Conservation (phyloP, 1,140 invertebrate genomes). For the Diploscapter pachys region DNA sequence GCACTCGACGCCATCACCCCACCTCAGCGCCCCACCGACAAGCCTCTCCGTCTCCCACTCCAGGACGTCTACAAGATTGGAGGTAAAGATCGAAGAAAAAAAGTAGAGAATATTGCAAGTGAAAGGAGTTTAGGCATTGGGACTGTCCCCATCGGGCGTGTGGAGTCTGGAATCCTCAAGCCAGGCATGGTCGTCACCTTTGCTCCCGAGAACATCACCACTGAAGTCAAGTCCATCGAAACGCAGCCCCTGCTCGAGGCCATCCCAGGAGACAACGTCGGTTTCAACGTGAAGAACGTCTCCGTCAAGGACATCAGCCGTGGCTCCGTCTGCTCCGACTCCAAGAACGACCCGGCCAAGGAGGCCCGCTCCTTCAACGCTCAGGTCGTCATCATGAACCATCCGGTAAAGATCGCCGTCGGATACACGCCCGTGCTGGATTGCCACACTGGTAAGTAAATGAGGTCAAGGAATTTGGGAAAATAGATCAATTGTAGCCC, state of each 20-base stretch:
- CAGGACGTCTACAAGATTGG: slow-evolving; percentile 99
- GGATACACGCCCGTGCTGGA: slow-evolving; percentile 95
- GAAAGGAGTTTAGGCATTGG: slow-evolving; percentile 69
- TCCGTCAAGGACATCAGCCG: slow-evolving; percentile 39
- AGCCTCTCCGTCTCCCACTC: slow-evolving; percentile 84
- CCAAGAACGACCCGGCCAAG: slow-evolving; percentile 70
- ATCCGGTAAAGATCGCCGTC: slow-evolving; percentile 91
- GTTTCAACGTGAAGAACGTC: slow-evolving; percentile 92
- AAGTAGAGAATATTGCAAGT: too few relatives aligned
- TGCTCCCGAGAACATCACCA: slow-evolving; percentile 85
- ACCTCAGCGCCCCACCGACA: slow-evolving; percentile 87
- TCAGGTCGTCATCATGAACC: slow-evolving; percentile 93
- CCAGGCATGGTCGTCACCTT: slow-evolving; percentile 97
- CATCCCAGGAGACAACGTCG: slow-evolving; percentile 86
- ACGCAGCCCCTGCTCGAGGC: slow-evolving; percentile 93
- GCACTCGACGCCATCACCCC: slow-evolving; percentile 91
- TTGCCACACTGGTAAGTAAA: slow-evolving; percentile 76
- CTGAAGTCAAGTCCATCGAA: slow-evolving; percentile 98
- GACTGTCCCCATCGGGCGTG: slow-evolving; percentile 95
- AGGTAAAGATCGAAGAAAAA: slow-evolving; percentile 60
- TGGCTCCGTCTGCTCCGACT: slow-evolving; percentile 40
- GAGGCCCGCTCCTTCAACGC: slow-evolving; percentile 86
- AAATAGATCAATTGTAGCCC: slow-evolving; percentile 61
- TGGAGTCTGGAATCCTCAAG: slow-evolving; percentile 94
- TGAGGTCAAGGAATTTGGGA: too few relatives aligned